Evolutionary conservation across 2,113 vertebrate genomes (phyloP).

Genomic region (Poecilia latipinna): DNA sequence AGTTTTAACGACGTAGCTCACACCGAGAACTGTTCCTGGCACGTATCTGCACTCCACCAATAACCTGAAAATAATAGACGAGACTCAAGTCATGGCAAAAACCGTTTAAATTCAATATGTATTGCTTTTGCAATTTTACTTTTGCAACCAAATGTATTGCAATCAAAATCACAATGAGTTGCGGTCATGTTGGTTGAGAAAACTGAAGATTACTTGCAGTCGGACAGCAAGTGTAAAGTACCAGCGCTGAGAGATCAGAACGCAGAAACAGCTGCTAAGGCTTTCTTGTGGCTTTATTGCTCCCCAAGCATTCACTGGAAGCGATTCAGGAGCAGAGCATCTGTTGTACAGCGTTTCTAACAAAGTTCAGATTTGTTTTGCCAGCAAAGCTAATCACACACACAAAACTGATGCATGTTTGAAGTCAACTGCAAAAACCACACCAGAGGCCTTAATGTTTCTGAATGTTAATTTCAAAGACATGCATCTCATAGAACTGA

Average conservation of each 20-base stretch:
- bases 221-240: neutral
- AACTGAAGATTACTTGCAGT: neutral
- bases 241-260: neutral
- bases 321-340: conserved; percentile 2
- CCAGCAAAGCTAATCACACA: neutral
- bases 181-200: no score
- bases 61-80: conserved; percentile 59
- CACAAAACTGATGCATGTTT: neutral
- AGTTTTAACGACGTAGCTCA: conserved; percentile 79
- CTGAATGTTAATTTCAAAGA: no score
- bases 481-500: neutral
- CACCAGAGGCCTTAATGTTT: neutral
- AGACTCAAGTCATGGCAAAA: neutral
- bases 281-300: neutral
- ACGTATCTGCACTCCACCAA: conserved; percentile 79
- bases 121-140: neutral
- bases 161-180: neutral
- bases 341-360: neutral
- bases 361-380: neutral
- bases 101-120: neutral
- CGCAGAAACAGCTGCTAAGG: neutral
- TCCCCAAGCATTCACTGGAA: conserved; percentile 1
- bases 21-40: conserved; percentile 59
- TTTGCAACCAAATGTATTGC: no score
- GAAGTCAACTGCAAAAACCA: neutral